Conservation (phyloP, 2,797 vertebrate genomes). For the Astyanax mexicanus region DNA sequence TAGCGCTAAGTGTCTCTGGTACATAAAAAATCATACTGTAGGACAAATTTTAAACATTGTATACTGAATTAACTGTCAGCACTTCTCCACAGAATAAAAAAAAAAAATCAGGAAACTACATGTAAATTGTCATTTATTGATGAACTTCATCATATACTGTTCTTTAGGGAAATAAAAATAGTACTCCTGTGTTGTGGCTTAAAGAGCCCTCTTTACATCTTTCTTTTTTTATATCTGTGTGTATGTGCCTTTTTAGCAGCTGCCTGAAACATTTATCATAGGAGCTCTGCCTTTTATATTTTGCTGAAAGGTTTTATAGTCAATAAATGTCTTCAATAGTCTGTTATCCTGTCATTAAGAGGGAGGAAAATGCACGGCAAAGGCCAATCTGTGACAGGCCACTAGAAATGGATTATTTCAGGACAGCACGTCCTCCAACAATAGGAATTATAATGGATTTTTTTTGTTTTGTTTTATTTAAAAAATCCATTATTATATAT, state of each 20-base stretch:
- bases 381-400: background rate
- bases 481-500: conserved; percentile 31
- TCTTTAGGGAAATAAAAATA: too few species aligned
- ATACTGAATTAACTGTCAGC: too few species aligned
- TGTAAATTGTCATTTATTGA: too few species aligned
- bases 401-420: background rate
- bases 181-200: too few species aligned
- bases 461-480: background rate
- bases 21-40: too few species aligned
- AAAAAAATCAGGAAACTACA: too few species aligned
- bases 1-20: too few species aligned
- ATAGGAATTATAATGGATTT: conserved; percentile 2
- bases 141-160: too few species aligned
- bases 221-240: too few species aligned
- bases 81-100: too few species aligned
- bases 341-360: background rate
- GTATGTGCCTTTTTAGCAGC: background rate
- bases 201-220: too few species aligned
- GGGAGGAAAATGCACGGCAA: background rate
- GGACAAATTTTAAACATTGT: too few species aligned
- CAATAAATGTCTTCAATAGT: background rate
- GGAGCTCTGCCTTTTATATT: conserved; percentile 14
- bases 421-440: background rate
- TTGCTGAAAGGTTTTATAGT: conserved; percentile 3
- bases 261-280: conserved; percentile 2